A percentile compares a stretch with the other conserved stretches of the same genome.
phyloP scores from a whole-genome alignment of 2,797 vertebrate species.

The Varecia variegata region DNA sequence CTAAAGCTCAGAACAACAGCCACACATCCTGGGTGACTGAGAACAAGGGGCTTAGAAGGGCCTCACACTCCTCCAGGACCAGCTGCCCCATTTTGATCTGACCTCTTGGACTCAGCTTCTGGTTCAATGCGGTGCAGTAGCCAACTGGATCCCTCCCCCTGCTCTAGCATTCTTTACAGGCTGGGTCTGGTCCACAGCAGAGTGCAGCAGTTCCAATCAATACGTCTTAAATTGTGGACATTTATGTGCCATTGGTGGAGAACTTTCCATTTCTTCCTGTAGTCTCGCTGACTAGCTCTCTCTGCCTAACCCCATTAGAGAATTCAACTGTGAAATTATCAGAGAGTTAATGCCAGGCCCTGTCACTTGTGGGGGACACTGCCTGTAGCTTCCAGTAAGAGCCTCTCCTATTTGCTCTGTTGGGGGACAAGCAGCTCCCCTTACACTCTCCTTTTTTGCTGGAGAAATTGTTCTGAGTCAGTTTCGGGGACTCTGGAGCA shows the following conservation, averaged over 20 bases:
- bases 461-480: background rate
- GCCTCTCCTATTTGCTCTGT: background rate
- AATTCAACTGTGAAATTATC: conserved; percentile 47
- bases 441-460: background rate
- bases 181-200: background rate
- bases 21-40: background rate
- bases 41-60: background rate
- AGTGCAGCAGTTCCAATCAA: background rate
- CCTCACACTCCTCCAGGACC: background rate
- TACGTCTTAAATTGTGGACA: conserved; percentile 14
- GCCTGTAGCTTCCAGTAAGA: background rate
- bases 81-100: background rate
- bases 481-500: background rate
- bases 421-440: background rate
- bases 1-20: background rate
- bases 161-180: background rate
- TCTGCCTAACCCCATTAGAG: conserved; percentile 4
- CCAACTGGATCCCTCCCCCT: background rate
- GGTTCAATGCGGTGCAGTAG: background rate
- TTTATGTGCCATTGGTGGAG: conserved; percentile 5
- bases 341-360: background rate
- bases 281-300: background rate
- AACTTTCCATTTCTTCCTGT: conserved; percentile 37
- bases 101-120: background rate
- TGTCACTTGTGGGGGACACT: background rate